Percentiles rank a stretch among this genome's conserved stretches.
phyloP scores from a whole-genome alignment of 1,140 invertebrate genomes.

The Danaus melanippus region DNA sequence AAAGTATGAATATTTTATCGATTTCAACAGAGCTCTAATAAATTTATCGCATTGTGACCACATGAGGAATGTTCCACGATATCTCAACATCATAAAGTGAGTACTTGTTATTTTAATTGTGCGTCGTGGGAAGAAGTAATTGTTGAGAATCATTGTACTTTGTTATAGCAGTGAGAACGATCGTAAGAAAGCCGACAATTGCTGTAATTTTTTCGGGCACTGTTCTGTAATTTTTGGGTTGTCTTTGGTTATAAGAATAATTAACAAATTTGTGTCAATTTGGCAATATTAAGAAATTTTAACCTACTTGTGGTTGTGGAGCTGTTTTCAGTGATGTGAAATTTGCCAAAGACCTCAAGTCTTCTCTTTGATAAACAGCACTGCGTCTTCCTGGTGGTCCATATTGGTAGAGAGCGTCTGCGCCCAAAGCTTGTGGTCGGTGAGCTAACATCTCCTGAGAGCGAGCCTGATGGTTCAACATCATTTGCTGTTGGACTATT shows the following conservation, averaged over 20 bases:
- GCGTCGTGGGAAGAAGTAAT: slow-evolving; percentile 52
- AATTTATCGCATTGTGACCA: slow-evolving; percentile 22
- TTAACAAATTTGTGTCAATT: slow-evolving; percentile 3
- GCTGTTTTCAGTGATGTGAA: slow-evolving; percentile 61
- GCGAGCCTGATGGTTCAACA: slow-evolving; percentile 68
- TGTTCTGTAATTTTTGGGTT: slow-evolving; percentile 18
- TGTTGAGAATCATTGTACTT: slow-evolving; percentile 50
- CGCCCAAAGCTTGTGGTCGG: slow-evolving; percentile 55
- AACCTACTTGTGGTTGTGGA: slow-evolving; percentile 47
- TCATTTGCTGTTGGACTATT: slow-evolving; percentile 65
- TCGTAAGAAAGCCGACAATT: slow-evolving; percentile 31
- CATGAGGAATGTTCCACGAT: slow-evolving; percentile 21
- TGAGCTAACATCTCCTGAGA: slow-evolving; percentile 73
- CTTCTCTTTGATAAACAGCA: slow-evolving; percentile 59
- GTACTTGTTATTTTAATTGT: slow-evolving; percentile 51
- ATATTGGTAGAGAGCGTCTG: slow-evolving; percentile 61
- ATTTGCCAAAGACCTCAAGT: slow-evolving; percentile 59
- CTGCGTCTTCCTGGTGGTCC: slow-evolving; percentile 56
- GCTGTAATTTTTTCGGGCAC: slow-evolving; percentile 24
- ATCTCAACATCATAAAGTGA: slow-evolving; percentile 27
- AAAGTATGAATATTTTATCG: no score
- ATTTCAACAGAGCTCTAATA: slow-evolving; percentile 36
- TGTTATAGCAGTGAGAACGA: slow-evolving; percentile 35
- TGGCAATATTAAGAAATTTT: background rate
- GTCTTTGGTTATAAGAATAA: slow-evolving; percentile 12